Percentiles rank a stretch among this genome's conserved stretches.
Conservation (phyloP, 2,113 vertebrate genomes). For the Cephalopterus ornatus region DNA sequence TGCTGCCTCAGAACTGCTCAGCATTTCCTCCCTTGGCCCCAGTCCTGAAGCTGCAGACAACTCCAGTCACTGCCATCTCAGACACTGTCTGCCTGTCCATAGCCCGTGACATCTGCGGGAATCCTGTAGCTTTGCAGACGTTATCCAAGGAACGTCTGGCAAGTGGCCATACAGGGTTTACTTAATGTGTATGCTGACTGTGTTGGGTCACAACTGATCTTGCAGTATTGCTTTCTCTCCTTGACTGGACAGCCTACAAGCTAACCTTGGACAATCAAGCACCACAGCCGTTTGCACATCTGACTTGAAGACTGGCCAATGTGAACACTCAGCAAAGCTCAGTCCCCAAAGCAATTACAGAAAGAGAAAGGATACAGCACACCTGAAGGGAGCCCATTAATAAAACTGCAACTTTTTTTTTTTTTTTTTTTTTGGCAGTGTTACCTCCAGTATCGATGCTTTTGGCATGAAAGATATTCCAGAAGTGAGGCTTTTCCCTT, state of each 20-base stretch:
- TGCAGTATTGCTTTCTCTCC: neutral
- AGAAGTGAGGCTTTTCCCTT: neutral
- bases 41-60: neutral
- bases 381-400: neutral
- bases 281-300: neutral
- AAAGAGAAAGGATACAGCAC: neutral
- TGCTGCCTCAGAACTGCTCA: neutral
- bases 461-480: neutral
- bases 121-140: fast-evolving
- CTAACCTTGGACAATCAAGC: neutral
- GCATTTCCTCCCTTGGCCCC: neutral
- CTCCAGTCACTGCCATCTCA: neutral
- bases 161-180: neutral
- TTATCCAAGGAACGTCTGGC: neutral
- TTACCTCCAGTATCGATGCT: neutral
- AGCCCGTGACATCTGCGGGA: neutral
- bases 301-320: neutral
- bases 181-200: neutral
- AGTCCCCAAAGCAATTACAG: neutral
- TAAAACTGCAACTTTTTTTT: neutral
- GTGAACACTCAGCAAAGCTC: neutral
- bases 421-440: neutral
- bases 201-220: neutral
- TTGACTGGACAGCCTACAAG: neutral
- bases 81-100: neutral